Conservation (phyloP, 2,797 vertebrate genomes). For the Danio aesculapii region DNA sequence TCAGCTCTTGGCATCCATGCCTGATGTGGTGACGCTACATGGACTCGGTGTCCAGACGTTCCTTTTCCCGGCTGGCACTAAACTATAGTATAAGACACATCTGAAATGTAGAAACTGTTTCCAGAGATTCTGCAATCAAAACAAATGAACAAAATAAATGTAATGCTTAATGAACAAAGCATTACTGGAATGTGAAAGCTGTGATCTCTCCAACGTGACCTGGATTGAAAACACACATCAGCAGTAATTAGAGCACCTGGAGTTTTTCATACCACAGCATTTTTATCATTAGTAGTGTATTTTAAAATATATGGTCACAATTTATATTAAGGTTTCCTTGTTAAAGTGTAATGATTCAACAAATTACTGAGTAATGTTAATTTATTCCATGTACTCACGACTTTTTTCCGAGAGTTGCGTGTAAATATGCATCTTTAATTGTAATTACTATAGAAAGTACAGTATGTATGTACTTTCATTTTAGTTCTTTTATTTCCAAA, state of each 20-base stretch:
- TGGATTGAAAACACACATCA: neutral
- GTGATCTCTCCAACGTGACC: neutral
- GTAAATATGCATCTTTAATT: too few species aligned
- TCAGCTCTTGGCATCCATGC: constrained; percentile 59
- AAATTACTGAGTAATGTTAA: too few species aligned
- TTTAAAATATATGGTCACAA: neutral
- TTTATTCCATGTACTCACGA: too few species aligned
- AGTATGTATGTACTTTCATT: too few species aligned
- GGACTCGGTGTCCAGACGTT: constrained; percentile 61
- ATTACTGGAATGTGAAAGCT: neutral
- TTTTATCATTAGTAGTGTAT: neutral
- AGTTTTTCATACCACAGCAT: neutral
- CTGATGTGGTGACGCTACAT: constrained; percentile 45
- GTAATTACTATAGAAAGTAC: too few species aligned
- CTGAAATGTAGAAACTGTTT: neutral
- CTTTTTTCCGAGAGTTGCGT: too few species aligned
- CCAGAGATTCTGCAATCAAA: neutral
- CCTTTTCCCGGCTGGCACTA: constrained; percentile 28
- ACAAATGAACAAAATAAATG: neutral
- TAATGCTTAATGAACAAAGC: neutral
- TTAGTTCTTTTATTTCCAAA: too few species aligned
- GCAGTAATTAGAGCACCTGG: neutral
- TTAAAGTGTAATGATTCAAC: too few species aligned
- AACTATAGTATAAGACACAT: neutral
- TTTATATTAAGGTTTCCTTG: too few species aligned